Conservation (phyloP, 1,140 invertebrate genomes). For the Phymorhynchus buccinoides region DNA sequence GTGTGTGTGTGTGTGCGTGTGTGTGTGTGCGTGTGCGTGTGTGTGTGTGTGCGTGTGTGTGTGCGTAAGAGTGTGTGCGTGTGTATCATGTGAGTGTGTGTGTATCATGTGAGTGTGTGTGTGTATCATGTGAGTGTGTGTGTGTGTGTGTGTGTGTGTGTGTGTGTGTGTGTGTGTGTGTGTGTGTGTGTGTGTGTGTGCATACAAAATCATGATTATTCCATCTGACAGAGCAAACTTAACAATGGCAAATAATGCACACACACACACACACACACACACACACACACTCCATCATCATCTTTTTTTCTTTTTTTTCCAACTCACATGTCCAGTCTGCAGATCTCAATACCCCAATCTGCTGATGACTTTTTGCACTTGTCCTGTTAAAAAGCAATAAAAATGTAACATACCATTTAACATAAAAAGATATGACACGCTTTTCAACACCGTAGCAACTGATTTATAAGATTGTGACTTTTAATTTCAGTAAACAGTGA, state of each 20-base stretch:
- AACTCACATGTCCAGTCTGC: constrained; percentile 60
- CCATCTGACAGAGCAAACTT: neutral
- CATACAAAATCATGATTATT: neutral
- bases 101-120: neutral
- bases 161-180: constrained; percentile 18
- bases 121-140: neutral
- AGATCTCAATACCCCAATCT: constrained; percentile 62
- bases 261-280: no score
- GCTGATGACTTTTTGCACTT: constrained; percentile 52
- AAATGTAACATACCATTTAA: neutral
- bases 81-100: neutral
- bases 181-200: neutral
- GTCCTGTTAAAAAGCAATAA: constrained; percentile 45
- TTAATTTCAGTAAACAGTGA: no score
- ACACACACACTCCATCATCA: no score
- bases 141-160: neutral
- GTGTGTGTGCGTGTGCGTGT: no score
- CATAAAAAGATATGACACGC: neutral
- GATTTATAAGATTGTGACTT: no score
- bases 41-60: neutral
- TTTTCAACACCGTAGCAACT: no score
- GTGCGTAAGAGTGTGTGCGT: neutral
- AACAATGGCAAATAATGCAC: neutral
- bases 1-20: no score
- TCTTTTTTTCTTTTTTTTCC: no score